Conservation (phyloP, 2,113 vertebrate genomes). For the Callithrix jacchus region DNA sequence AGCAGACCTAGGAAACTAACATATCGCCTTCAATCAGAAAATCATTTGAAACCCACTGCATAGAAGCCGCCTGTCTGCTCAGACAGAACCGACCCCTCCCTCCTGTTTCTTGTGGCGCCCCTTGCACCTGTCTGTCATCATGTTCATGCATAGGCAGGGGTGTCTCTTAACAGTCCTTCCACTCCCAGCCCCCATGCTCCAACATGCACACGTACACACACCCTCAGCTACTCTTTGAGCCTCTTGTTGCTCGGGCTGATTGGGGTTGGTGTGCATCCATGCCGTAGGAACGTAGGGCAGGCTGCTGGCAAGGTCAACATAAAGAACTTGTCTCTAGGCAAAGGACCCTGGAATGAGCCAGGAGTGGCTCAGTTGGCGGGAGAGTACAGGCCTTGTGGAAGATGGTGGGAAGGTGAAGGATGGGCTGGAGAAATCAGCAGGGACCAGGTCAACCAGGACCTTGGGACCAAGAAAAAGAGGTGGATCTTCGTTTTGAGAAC, state of each 20-base stretch:
- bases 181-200: background rate
- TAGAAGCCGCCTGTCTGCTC: background rate
- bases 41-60: background rate
- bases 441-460: background rate
- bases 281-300: background rate
- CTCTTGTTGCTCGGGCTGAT: background rate
- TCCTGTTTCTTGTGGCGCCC: background rate
- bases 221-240: background rate
- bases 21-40: background rate
- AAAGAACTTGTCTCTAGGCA: background rate
- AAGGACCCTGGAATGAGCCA: fast-evolving
- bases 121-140: no score
- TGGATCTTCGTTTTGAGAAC: background rate
- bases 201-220: no score
- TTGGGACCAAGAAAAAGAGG: background rate
- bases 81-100: background rate
- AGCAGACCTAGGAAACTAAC: background rate
- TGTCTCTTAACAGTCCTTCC: no score
- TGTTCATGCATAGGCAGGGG: background rate
- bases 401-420: background rate
- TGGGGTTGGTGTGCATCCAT: background rate
- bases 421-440: background rate
- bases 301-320: no score
- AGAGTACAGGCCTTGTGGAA: background rate
- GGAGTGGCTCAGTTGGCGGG: background rate